A percentile compares a stretch with the other conserved stretches of the same genome.
These are phyloP conservation scores for Paralinhomoeus sp. DNA, from an alignment of 2,888 invertebrate genomes.

Conservation along the genomic window DNA sequence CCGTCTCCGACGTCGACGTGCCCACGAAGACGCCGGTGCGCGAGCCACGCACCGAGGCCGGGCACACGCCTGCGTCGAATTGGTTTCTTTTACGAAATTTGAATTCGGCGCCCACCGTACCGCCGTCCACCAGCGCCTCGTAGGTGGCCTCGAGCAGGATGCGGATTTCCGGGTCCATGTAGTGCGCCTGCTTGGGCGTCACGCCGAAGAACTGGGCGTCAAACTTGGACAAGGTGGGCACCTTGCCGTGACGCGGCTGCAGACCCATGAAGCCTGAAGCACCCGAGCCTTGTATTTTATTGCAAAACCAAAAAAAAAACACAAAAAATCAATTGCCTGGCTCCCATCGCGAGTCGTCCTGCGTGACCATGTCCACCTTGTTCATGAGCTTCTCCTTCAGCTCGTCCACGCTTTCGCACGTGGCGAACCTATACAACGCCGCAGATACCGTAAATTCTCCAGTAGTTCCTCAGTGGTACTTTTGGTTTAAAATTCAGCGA, in stretches of 20 bases:
- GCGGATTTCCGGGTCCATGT: conserved; percentile 78
- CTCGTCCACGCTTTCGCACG: conserved; percentile 61
- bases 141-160: conserved; percentile 71
- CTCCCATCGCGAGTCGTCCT: conserved; percentile 64
- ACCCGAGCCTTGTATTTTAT: too few species aligned
- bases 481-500: too few species aligned
- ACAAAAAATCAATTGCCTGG: conserved; percentile 32
- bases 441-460: too few species aligned
- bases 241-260: conserved; percentile 2
- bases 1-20: too few species aligned
- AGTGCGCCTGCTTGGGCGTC: conserved; percentile 25
- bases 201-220: conserved; percentile 10
- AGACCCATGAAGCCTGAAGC: too few species aligned
- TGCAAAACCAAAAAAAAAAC: too few species aligned
- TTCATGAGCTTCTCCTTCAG: conserved; percentile 66
- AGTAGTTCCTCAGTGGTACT: too few species aligned
- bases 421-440: too few species aligned
- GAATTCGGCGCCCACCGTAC: background rate
- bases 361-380: conserved; percentile 69
- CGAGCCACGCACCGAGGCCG: conserved; percentile 50
- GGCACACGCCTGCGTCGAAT: conserved; percentile 23
- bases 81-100: too few species aligned
- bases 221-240: conserved; percentile 9
- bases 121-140: conserved; percentile 69
- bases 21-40: conserved; percentile 83